Base-by-base conservation (phyloP, 2,888 invertebrate species). In the Acrobasis consociella region DNA sequence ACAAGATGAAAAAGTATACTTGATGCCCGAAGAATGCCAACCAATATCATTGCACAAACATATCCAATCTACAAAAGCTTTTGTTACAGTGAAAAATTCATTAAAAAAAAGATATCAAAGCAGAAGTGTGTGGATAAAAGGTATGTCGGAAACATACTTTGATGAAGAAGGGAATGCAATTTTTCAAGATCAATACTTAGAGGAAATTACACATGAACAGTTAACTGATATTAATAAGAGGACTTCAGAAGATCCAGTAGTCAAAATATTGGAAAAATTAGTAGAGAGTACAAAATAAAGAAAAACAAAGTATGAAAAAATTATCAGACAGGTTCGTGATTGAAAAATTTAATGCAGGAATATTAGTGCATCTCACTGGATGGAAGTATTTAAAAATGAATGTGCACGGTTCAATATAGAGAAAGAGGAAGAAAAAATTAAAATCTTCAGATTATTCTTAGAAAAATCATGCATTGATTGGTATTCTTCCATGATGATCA, bases 71-170 rank as follows among this genome's bases (percentile, higher is more conserved):
- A n/a, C n/a, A n/a, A n/a, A n/a, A 49, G 2, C 13, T n/a, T 49
- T n/a, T 5, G 49, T n/a, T 49, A 49, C 49, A 50, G 1, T 50
- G 7, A 50, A 50, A 17, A 50, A 17, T 50, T 7, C 50, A 17
- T 50, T 50, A 8, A 50, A 50, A 50, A 50, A 50, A 50, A 50
- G 50, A 17, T 8, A 50, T 17, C 50, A 50, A 17, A 50, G 17
- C 2, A 16, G 50, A 49, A 49, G n/a, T 49, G 49, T 49, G 1
- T 49, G 49, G 49, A 49, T 49, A 49, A 49, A 49, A 49, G n/a
- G n/a, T 7, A 49, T 11, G n/a, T 49, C 17, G 8, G 5, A 50
- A 50, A 50, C 17, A 50, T 50, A 50, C 17, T 2, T 50, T 16
- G 50, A 50, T 17, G 50, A 50, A 9, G 50, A 17, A 17, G 17